phyloP scores from a whole-genome alignment of 30 jellyfish, hydroid and myxozoan species.

The Aurelia aurita region DNA sequence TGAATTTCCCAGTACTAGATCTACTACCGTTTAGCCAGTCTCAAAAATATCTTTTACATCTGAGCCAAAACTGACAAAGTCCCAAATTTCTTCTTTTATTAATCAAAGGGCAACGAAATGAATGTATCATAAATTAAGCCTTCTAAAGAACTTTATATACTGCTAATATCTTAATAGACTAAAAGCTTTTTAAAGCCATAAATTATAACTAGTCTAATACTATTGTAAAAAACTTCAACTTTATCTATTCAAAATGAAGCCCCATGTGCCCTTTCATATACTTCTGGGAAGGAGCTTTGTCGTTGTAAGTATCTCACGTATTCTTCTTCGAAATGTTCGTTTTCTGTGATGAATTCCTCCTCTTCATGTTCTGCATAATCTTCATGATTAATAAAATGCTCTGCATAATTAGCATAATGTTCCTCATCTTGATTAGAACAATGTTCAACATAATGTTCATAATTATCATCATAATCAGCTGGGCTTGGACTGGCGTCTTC shows the following conservation, averaged over 20 bases:
- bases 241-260: slow-evolving; percentile 30
- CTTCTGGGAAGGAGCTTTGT: slow-evolving; percentile 55
- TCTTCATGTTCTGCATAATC: slow-evolving; percentile 22
- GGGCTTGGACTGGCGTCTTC: slow-evolving; percentile 40
- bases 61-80: no score
- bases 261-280: slow-evolving; percentile 51
- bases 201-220: no score
- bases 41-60: no score
- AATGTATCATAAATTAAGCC: no score
- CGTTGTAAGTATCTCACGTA: slow-evolving; percentile 42
- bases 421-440: background rate
- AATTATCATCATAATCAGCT: slow-evolving; percentile 33
- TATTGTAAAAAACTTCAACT: no score
- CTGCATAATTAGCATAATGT: background rate
- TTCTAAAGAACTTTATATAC: no score
- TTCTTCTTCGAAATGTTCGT: slow-evolving; percentile 57
- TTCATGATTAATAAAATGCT: slow-evolving; percentile 7
- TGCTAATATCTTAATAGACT: no score
- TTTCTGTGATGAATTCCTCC: slow-evolving; percentile 39
- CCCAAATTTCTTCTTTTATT: no score
- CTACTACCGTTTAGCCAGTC: no score
- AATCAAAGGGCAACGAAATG: no score
- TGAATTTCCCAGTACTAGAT: no score
- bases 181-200: no score
- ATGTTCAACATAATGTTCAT: slow-evolving; percentile 17